Base-by-base conservation (phyloP, 2,797 vertebrate species). In the Austrolebias charrua region DNA sequence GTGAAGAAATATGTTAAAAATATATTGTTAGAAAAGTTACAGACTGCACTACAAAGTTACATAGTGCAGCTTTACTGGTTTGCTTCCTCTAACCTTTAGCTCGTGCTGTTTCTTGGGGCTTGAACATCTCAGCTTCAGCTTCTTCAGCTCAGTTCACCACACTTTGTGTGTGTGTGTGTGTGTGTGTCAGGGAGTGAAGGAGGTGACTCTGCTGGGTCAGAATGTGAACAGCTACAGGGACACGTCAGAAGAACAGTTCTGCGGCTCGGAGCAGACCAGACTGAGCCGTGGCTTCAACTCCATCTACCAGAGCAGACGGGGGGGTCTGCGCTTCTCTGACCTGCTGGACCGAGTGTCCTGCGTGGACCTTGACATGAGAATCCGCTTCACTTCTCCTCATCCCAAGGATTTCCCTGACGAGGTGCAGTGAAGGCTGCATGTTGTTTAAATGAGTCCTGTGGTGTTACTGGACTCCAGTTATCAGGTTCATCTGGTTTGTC, bases 331-430 rank as follows among this genome's bases (percentile, higher is more conserved):
- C 19, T 99, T 99, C 67, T 81, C 94, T 0, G 90, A 96, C 70
- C 94, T 99, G 60, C 89, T 99, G 75, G 96, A 98, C 81, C 86
- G 75, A 15, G 96, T 97, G 51, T 98, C 97, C 0, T 90, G 69
- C 4, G 67, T 98, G 1, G 86, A 98, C 71, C 93, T 94, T 0
- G 91, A 97, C 81, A 96, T 99, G 94, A 94, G 97, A 90, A 93
- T 99, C 72, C 91, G 97, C 38, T 99, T 99, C 80, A 99, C 97
- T 1, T 99, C 97, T 62, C 97, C 97, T 1, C 97, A 99, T 71
- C 97, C 97, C 40, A 99, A 99, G 74, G 97, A 99, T 77, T 99
- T 99, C 63, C 97, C 97, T 0, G 96, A 99, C 53, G 96, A 99
- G 94, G 96, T 93, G 71, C 5, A 6, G 5, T 12, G 51, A 15